Evolutionary conservation across 2,113 vertebrate genomes (phyloP).

Genomic region (Dipodomys ordii): DNA sequence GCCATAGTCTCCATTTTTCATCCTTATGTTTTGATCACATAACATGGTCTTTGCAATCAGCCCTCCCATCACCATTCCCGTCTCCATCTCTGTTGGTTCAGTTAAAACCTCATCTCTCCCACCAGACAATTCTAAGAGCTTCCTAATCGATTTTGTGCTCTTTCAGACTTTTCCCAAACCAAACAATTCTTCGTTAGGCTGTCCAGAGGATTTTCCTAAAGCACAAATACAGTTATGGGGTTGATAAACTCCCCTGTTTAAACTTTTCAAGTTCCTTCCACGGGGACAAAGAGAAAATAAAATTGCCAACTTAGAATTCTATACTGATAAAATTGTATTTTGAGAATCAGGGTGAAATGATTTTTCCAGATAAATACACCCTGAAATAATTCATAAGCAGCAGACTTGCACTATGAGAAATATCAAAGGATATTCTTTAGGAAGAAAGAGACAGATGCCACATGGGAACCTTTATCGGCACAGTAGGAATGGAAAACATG

Average conservation of each 20-base stretch:
- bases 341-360: conserved; percentile 16
- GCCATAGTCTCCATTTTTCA: neutral
- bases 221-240: neutral
- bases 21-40: neutral
- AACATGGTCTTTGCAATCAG: neutral
- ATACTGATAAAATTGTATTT: neutral
- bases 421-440: neutral
- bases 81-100: neutral
- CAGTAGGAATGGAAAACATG: neutral
- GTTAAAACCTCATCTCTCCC: neutral
- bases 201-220: neutral
- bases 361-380: neutral
- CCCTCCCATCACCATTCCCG: neutral
- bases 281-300: conserved; percentile 2
- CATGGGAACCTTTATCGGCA: neutral
- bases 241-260: neutral
- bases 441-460: neutral
- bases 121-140: neutral
- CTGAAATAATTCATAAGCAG: conserved; percentile 1
- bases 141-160: neutral
- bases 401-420: neutral
- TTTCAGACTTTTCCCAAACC: neutral
- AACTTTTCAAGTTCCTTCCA: neutral
- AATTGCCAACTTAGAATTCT: conserved; percentile 18
- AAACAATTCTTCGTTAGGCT: neutral